Evolutionary conservation across 1,140 invertebrate species (phyloP).

Genomic region (Penaeus indicus): DNA sequence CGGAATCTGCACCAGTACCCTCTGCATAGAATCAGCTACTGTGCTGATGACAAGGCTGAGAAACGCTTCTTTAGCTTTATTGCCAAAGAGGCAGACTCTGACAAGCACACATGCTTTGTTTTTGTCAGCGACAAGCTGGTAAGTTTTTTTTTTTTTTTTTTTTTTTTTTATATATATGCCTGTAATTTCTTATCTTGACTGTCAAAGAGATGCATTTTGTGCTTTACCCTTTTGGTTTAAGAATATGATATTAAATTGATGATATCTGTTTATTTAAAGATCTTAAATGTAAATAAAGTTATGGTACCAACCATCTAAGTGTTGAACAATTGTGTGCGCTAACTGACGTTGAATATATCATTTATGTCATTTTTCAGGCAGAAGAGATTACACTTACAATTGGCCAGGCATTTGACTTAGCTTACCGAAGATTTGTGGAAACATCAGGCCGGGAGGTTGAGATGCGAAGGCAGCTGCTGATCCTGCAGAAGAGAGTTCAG

Average conservation of each 20-base stretch:
- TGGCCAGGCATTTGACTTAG: conserved; percentile 96
- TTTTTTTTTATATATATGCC: too few relatives aligned
- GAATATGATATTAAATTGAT: too few relatives aligned
- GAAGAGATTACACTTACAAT: conserved; percentile 97
- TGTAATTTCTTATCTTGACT: background rate
- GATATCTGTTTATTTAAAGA: too few relatives aligned
- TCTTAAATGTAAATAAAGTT: too few relatives aligned
- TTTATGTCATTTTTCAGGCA: conserved; percentile 73
- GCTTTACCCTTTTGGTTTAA: too few relatives aligned
- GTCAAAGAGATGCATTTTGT: background rate
- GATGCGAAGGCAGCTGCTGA: conserved; percentile 78
- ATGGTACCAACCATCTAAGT: too few relatives aligned
- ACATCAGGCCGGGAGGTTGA: conserved; percentile 83
- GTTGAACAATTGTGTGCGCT: too few relatives aligned
- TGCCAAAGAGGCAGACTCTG: conserved; percentile 86
- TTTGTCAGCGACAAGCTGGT: conserved; percentile 95
- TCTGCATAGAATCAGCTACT: conserved; percentile 97
- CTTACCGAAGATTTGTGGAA: conserved; percentile 87
- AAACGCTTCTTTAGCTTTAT: conserved; percentile 98
- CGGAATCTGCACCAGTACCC: conserved; percentile 93
- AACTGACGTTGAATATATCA: background rate
- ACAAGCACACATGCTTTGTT: conserved; percentile 94
- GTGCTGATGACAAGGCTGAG: conserved; percentile 97
- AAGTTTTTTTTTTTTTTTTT: conserved; percentile 68
- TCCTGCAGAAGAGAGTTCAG: conserved; percentile 80